A percentile compares a stretch with the other conserved stretches of the same genome.
Evolutionary conservation across 2,888 invertebrate species (phyloP).

Genomic region (Isoperla grammatica): DNA sequence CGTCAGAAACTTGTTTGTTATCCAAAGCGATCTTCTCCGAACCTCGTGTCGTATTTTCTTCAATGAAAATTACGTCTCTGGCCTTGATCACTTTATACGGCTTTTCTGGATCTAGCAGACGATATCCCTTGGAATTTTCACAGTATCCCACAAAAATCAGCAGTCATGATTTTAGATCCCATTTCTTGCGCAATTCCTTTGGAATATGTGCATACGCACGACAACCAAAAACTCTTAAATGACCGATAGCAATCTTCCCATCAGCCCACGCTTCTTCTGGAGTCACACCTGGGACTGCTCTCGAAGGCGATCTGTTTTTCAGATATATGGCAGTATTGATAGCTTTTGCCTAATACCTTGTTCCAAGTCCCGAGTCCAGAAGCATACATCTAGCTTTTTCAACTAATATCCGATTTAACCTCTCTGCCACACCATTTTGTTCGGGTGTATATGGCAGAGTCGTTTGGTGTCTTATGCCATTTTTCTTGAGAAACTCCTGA

Average conservation of each 20-base stretch:
- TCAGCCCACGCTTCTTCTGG: conserved; percentile 21
- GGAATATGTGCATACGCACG: conserved; percentile 22
- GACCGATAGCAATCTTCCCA: conserved; percentile 11
- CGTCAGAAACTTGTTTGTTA: too few species aligned
- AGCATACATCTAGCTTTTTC: conserved; percentile 30
- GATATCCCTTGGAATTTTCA: conserved; percentile 30
- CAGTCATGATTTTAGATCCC: conserved; percentile 21
- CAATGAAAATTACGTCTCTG: not conserved
- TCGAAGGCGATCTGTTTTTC: conserved; percentile 32
- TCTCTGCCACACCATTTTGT: conserved; percentile 38
- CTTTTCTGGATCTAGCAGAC: conserved; percentile 21
- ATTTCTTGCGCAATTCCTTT: conserved; percentile 29
- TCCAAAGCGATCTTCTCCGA: not conserved
- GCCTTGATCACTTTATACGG: not conserved
- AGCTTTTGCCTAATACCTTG: conserved; percentile 30
- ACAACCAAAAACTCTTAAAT: conserved; percentile 17
- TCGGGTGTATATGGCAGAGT: conserved; percentile 38
- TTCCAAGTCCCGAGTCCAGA: not conserved
- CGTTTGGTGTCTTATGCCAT: conserved; percentile 37
- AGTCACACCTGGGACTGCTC: conserved; percentile 12
- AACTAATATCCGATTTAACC: too few species aligned
- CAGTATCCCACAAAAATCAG: conserved; percentile 29
- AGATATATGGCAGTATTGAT: conserved; percentile 31
- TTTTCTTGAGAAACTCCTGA: conserved; percentile 29
- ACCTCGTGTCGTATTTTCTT: not conserved